A percentile compares a stretch with the other conserved stretches of the same genome.
Evolutionary conservation across 2,797 vertebrate genomes (phyloP).

Genomic region (Hirundo rustica): DNA sequence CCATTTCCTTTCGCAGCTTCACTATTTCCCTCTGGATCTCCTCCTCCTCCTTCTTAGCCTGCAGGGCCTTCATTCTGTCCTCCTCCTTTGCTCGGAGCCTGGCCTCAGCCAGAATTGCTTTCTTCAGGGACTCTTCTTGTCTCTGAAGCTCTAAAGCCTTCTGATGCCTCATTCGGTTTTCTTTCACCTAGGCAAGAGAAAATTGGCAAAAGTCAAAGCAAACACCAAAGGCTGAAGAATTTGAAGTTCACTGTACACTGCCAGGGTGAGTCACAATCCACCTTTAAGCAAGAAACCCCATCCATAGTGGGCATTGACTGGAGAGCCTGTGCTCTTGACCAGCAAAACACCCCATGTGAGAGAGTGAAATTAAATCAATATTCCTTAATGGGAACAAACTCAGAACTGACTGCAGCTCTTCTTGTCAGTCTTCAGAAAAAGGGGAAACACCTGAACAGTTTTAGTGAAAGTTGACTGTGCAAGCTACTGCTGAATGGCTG

Average conservation of each 20-base stretch:
- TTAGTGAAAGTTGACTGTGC: background rate
- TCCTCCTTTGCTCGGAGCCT: slow-evolving; percentile 76
- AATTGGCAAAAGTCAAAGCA: background rate
- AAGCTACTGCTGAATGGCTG: background rate
- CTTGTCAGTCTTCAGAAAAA: background rate
- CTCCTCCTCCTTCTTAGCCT: slow-evolving; percentile 82
- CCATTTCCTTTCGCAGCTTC: slow-evolving; percentile 84
- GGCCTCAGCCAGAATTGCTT: slow-evolving; percentile 76
- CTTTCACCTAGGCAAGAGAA: slow-evolving; percentile 82
- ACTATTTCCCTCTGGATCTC: slow-evolving; percentile 88
- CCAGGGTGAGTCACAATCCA: background rate
- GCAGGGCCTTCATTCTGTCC: slow-evolving; percentile 77
- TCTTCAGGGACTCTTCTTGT: slow-evolving; percentile 76
- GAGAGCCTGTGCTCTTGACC: background rate
- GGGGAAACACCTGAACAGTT: background rate
- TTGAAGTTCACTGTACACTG: background rate
- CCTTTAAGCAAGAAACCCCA: background rate
- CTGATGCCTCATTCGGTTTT: slow-evolving; percentile 83
- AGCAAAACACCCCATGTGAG: background rate
- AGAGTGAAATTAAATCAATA: background rate
- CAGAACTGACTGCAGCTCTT: background rate
- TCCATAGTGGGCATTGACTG: background rate
- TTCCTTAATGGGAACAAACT: background rate
- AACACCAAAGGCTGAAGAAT: background rate
- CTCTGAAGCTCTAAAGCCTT: slow-evolving; percentile 77